Evolutionary conservation across 1,140 invertebrate species (phyloP).

Genomic region (Halesus radiatus): DNA sequence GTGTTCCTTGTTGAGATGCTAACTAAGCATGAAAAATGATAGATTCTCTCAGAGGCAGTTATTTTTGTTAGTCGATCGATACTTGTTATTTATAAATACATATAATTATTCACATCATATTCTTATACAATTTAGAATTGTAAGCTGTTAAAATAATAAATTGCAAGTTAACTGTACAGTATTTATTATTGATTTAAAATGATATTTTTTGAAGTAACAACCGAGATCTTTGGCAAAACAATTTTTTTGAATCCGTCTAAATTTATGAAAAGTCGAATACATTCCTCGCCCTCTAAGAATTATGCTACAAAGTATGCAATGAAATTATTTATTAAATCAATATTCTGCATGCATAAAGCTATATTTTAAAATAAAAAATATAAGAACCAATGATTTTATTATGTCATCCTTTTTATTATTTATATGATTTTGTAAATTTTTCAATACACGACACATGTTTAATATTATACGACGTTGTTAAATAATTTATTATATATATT

Average conservation of each 20-base stretch:
- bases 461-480: constrained; percentile 11
- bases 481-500: constrained; percentile 33
- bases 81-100: constrained; percentile 19
- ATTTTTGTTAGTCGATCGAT: constrained; percentile 28
- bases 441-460: neutral
- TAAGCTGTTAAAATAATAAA: constrained; percentile 27
- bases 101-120: constrained; percentile 28
- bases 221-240: neutral
- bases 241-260: no score
- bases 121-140: constrained; percentile 13
- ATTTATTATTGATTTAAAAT: constrained; percentile 31
- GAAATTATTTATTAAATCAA: no score
- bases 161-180: constrained; percentile 37
- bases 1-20: neutral
- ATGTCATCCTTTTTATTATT: no score
- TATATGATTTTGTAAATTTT: constrained; percentile 13
- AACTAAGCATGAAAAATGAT: neutral
- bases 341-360: neutral
- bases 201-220: constrained; percentile 7
- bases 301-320: no score
- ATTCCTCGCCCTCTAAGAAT: no score
- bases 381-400: no score
- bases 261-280: no score
- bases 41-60: constrained; percentile 3
- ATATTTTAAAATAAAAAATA: neutral